phyloP scores from a whole-genome alignment of 2,888 invertebrate genomes.

The Agonopterix alstromeriana region DNA sequence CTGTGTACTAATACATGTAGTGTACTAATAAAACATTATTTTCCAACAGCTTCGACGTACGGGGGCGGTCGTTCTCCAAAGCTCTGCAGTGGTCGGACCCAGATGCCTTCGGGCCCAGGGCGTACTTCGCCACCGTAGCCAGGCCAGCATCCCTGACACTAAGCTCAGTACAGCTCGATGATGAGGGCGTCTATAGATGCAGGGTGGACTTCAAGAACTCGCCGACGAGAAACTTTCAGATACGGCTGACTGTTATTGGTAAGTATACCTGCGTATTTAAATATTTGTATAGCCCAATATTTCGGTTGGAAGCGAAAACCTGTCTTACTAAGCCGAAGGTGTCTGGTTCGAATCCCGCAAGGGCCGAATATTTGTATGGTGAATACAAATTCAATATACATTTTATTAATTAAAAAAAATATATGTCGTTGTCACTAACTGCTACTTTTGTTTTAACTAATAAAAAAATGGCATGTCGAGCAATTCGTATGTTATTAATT shows the following conservation, averaged over 20 bases:
- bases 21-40: conserved; percentile 25
- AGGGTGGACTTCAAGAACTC: conserved; percentile 93
- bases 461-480: no score
- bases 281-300: no score
- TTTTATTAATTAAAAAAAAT: no score
- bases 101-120: conserved; percentile 88
- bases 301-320: no score
- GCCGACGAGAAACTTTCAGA: conserved; percentile 91
- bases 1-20: no score
- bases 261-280: conserved; percentile 46
- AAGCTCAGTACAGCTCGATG: conserved; percentile 89
- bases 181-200: conserved; percentile 91
- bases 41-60: conserved; percentile 86
- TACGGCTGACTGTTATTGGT: conserved; percentile 94
- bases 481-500: no score
- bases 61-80: conserved; percentile 87
- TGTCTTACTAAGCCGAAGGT: no score
- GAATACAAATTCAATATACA: no score
- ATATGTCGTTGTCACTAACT: no score
- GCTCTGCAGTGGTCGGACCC: conserved; percentile 91
- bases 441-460: no score
- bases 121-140: conserved; percentile 88
- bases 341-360: no score
- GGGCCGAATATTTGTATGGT: no score
- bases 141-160: conserved; percentile 88